Evolutionary conservation across 2,113 vertebrate genomes (phyloP).

Genomic region (Xiphophorus hellerii): DNA sequence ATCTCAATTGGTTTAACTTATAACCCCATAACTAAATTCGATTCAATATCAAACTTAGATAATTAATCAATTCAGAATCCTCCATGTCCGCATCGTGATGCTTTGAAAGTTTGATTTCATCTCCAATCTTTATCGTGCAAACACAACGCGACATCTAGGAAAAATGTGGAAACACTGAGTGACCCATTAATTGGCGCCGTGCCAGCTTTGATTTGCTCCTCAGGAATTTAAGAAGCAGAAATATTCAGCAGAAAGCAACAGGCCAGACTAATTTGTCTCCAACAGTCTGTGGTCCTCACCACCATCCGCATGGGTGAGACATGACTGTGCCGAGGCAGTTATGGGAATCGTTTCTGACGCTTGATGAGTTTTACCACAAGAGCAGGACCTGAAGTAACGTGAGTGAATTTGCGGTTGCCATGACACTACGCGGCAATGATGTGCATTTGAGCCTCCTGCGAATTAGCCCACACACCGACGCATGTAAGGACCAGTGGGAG

Average conservation of each 20-base stretch:
- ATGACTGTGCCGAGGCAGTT: slow-evolving; percentile 7
- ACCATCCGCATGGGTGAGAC: slow-evolving; percentile 10
- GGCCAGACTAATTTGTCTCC: neutral
- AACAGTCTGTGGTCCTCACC: slow-evolving; percentile 9
- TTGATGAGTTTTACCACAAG: slow-evolving; percentile 27
- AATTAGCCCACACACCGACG: slow-evolving; percentile 13
- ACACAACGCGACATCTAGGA: neutral
- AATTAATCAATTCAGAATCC: neutral
- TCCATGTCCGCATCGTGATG: neutral
- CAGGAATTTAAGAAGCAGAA: slow-evolving; percentile 2
- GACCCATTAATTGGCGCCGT: slow-evolving; percentile 17
- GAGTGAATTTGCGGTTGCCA: slow-evolving; percentile 40
- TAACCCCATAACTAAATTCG: too few species aligned
- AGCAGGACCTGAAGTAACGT: slow-evolving; percentile 12
- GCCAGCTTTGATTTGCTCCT: neutral
- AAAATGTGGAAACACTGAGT: neutral
- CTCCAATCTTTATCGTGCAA: neutral
- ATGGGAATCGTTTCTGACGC: slow-evolving; percentile 40
- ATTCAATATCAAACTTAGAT: neutral
- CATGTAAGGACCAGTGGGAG: neutral
- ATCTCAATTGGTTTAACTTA: too few species aligned
- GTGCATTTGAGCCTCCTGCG: slow-evolving; percentile 39
- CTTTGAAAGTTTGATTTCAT: neutral
- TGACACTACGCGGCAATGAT: slow-evolving; percentile 38
- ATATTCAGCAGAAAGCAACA: slow-evolving; percentile 31